Percentiles rank a stretch among this genome's conserved stretches.
Evolutionary conservation across 2,888 invertebrate species (phyloP).

Genomic region (Rhagonycha lutea): DNA sequence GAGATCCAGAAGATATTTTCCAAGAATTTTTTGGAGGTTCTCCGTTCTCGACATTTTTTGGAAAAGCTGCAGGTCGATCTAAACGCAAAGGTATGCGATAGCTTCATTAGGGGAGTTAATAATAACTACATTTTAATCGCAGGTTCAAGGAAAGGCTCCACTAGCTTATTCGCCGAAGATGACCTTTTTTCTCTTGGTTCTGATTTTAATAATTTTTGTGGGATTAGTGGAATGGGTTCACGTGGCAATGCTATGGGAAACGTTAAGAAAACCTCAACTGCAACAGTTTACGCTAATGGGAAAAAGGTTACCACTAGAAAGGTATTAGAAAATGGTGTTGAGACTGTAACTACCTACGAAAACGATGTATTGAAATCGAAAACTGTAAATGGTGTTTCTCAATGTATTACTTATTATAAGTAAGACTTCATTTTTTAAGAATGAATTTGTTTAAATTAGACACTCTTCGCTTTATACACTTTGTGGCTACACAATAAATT

Average conservation of each 20-base stretch:
- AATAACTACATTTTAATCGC: constrained; percentile 46
- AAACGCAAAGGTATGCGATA: background rate
- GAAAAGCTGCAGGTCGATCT: constrained; percentile 52
- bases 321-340: constrained; percentile 91
- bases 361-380: constrained; percentile 95
- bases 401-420: background rate
- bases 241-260: background rate
- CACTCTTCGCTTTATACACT: background rate
- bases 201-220: background rate
- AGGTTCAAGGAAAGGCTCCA: background rate
- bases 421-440: background rate
- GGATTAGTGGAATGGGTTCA: background rate
- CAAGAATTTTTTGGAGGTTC: constrained; percentile 94
- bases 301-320: constrained; percentile 97
- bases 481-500: background rate
- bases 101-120: background rate
- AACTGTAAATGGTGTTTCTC: constrained; percentile 89
- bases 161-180: background rate
- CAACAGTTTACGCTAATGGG: constrained; percentile 89
- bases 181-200: background rate
- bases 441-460: background rate
- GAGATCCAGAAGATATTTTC: constrained; percentile 98
- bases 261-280: background rate
- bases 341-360: constrained; percentile 94
- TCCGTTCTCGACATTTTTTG: constrained; percentile 83